Evolutionary conservation across 2,888 invertebrate genomes (phyloP).

Genomic region (Cantharis rufa): DNA sequence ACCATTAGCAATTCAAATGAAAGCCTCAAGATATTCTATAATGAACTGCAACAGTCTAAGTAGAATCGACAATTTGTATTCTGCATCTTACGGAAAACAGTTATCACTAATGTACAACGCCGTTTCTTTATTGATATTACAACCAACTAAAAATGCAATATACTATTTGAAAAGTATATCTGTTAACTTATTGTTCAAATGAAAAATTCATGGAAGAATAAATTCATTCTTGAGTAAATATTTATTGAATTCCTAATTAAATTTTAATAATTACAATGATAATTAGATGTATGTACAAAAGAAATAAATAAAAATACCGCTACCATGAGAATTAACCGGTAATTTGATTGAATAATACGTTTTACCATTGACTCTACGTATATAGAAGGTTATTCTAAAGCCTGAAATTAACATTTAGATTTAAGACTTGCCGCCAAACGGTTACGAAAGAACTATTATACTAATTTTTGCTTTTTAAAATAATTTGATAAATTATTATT

Average conservation of each 20-base stretch:
- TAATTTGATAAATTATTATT: not conserved
- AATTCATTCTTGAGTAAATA: not conserved
- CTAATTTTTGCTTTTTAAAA: not conserved
- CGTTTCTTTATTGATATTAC: not conserved
- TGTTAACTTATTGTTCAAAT: not conserved
- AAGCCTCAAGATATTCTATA: not conserved
- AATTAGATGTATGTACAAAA: not conserved
- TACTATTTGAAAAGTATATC: not conserved
- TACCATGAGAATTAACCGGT: not conserved
- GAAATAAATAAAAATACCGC: not conserved
- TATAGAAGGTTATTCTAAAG: not conserved
- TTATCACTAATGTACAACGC: not conserved
- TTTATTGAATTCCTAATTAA: not conserved
- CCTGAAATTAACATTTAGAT: not conserved
- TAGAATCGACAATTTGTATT: not conserved
- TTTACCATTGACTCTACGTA: not conserved
- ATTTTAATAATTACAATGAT: not conserved
- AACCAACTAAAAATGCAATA: not conserved
- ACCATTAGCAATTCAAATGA: not conserved
- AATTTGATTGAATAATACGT: not conserved
- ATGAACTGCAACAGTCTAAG: not conserved
- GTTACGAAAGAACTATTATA: not conserved
- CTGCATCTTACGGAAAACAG: not conserved
- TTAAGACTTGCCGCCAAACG: not conserved
- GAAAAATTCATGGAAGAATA: not conserved